Conservation (phyloP, 2,888 invertebrate species). For the Prosapia bicincta region DNA sequence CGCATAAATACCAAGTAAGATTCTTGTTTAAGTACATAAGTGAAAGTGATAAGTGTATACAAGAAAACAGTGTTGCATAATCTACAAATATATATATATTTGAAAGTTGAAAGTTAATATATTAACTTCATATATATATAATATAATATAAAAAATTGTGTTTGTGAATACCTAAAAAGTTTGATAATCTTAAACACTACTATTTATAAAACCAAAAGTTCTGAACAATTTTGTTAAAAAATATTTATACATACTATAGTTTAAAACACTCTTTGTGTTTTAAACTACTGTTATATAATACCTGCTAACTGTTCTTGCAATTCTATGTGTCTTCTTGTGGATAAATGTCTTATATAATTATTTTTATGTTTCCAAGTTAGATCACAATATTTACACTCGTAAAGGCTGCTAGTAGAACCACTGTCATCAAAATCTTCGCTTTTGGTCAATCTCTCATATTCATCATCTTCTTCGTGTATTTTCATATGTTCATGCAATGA, state of each 20-base stretch:
- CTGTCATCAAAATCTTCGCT: background rate
- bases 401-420: background rate
- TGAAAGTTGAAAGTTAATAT: too few species aligned
- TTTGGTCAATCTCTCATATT: background rate
- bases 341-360: conserved; percentile 22
- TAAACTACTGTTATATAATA: conserved; percentile 26
- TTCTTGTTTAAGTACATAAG: too few species aligned
- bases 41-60: too few species aligned
- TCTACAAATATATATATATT: too few species aligned
- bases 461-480: conserved; percentile 10
- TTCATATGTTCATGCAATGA: conserved; percentile 24
- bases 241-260: too few species aligned
- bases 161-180: background rate
- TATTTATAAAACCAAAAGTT: too few species aligned
- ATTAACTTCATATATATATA: background rate
- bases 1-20: too few species aligned
- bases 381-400: conserved; percentile 27
- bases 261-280: too few species aligned
- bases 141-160: background rate
- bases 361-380: conserved; percentile 25
- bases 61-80: too few species aligned
- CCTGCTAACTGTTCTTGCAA: conserved; percentile 16
- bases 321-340: conserved; percentile 12
- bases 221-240: too few species aligned
- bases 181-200: too few species aligned